A percentile compares a stretch with the other conserved stretches of the same genome.
Conservation (phyloP, 64 coral and sea anemone species). For the Pocillopora verrucosa region DNA sequence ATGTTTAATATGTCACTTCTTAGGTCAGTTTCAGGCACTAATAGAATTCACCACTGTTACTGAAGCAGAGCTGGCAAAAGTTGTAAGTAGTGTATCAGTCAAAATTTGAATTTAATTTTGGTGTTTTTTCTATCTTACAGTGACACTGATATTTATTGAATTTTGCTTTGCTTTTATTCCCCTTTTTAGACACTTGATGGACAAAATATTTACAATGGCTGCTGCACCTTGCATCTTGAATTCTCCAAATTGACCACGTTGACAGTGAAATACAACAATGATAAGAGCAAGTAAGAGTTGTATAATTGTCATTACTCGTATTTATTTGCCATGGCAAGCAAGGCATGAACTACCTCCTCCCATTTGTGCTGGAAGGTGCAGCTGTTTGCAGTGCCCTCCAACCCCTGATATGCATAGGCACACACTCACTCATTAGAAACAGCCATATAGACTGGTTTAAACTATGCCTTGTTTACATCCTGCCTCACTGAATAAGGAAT, state of each 20-base stretch:
- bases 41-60: slow-evolving; percentile 74
- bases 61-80: slow-evolving; percentile 84
- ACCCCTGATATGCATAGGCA: no score
- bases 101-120: not conserved
- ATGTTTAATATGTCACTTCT: slow-evolving; percentile 11
- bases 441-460: no score
- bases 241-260: slow-evolving; percentile 85
- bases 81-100: slow-evolving; percentile 47
- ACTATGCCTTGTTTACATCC: no score
- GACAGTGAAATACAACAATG: slow-evolving; percentile 97
- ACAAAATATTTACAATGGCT: slow-evolving; percentile 98
- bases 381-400: no score
- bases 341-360: no score
- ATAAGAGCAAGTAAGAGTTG: slow-evolving; percentile 85
- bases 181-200: slow-evolving; percentile 81
- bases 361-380: no score
- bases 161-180: not conserved
- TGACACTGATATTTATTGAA: not conserved
- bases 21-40: slow-evolving; percentile 89
- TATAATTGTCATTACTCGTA: no score
- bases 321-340: no score
- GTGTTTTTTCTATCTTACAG: not conserved
- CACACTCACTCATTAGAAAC: no score
- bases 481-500: no score
- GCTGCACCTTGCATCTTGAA: slow-evolving; percentile 86